Evolutionary conservation across 2,113 vertebrate genomes (phyloP).

Genomic region (Merops nubicus): DNA sequence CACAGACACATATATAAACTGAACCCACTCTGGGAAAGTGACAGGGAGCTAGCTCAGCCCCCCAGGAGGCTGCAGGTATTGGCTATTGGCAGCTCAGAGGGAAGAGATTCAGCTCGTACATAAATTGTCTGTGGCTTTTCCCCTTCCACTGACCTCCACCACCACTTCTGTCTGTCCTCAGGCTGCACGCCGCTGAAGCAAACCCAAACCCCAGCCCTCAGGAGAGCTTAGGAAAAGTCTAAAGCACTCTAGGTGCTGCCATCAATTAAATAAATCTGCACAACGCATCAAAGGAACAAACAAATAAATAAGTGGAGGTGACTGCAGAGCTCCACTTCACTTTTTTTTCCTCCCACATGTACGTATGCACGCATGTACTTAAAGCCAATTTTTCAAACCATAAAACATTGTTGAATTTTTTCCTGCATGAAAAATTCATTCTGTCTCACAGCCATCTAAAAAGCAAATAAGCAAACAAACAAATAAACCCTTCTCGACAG

Average conservation of each 20-base stretch:
- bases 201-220: background rate
- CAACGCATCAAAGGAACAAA: background rate
- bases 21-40: background rate
- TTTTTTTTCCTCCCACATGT: background rate
- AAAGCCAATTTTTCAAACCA: slow-evolving; percentile 16
- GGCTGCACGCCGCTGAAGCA: background rate
- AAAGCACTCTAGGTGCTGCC: background rate
- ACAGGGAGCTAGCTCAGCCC: background rate
- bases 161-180: background rate
- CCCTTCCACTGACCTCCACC: background rate
- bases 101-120: background rate
- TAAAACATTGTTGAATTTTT: background rate
- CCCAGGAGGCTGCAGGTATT: background rate
- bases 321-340: background rate
- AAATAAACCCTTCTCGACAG: background rate
- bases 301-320: background rate
- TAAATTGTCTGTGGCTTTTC: slow-evolving; percentile 5
- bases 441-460: background rate
- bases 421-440: slow-evolving; percentile 47
- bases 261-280: background rate
- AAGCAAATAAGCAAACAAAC: background rate
- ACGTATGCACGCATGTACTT: background rate
- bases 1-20: background rate
- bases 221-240: background rate
- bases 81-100: background rate